Evolutionary conservation across 2,113 vertebrate genomes (phyloP), one percentile per base, ranked within the genome.

Genomic region (Vombatus ursinus): DNA sequence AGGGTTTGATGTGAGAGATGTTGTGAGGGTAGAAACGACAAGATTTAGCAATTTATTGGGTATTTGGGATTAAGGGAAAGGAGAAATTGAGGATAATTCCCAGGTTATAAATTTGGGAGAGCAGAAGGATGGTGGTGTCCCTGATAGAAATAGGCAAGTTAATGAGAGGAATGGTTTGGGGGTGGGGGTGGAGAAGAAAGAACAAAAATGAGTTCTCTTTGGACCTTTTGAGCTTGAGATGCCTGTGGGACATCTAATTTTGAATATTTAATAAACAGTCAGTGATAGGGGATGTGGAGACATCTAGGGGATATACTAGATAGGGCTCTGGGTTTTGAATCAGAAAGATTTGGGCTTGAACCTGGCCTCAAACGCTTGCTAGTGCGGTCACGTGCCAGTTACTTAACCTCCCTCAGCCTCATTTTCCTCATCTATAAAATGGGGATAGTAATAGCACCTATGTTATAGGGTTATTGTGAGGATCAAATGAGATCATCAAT

Each of bases 401-500:
- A 31, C n/a, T 90, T 91, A 94, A 54, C 22, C 52, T 95, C 68
- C 94, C 90, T 53, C 49, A 96, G 51, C 23, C 50, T 50, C 54
- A 47, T 28, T 3, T 49, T 90, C 90, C 28, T 89, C 28, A 50
- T 31, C 50, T 90, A 1, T 52, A 94, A 93, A 94, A 16, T 3
- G 19, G 52, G 91, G n/a, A 89, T 93, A 89, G 93, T 84, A 84
- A 61, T 57, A 61, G 77, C 68, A 92, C 24, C n/a, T 22, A 84
- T 19, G 48, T 47, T 52, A 8, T 1, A 23, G 37, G 11, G 54
- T 26, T 52, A 14, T 91, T 91, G 26, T 77, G 16, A 52, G 52
- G 19, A 89, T 96, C 90, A 77, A 92, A 48, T 4, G 28, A 48
- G 2, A 90, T 0, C 2, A 89, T 49, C 0, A 16, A 90, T 8